Base-by-base conservation (phyloP, 2,888 invertebrate genomes). In the Caenorhabditis sulstoni region DNA sequence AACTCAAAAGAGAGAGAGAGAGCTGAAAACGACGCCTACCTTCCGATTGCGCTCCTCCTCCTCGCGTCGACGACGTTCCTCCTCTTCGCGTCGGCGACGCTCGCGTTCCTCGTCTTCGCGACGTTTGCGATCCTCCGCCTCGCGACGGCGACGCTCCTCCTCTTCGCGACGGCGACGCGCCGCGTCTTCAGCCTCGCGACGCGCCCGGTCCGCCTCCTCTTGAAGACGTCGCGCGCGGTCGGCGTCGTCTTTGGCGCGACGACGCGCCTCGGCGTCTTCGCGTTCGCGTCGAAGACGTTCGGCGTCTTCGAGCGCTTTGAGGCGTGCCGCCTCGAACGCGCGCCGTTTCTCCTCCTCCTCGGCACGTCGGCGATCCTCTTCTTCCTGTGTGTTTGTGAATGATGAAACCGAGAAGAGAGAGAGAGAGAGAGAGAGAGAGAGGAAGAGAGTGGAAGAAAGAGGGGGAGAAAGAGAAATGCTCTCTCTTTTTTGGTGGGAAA, bases 321-420 rank as follows among this genome's bases (percentile, higher is more conserved):
- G 83, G 3, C 90, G 83, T 9, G 90, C 89, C 14, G 87, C 90
- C 70, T 90, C 90, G 68, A 90, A 90, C 7, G 88, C 89, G 9
- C 90, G 86, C 18, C 89, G 81, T 65, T 87, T 87, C 44, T 85
- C 88, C 62, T 90, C 90, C 50, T 89, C 89, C 59, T 89, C 90
- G 39, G 87, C 87, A 9, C 86, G 82, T 23, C 86, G 84, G 9
- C 89, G 85, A 44, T 90, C 90, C 39, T 88, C 89, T 74, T 90
- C 90, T 57, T 90, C 90, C 90, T 90, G 81, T 49, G 16, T 14
- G 65, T 29, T 29, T 29, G 29, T 29, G 29, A n/a, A n/a, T n/a
- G n/a, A n/a, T n/a, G n/a, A n/a, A 14, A 37, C 37, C 5, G 37
- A 37, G 37, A 37, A 37, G 37, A 58, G 18, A 20, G 16, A 44